Evolutionary conservation across 1,140 invertebrate species (phyloP).

Genomic region (Caerostris darwini): DNA sequence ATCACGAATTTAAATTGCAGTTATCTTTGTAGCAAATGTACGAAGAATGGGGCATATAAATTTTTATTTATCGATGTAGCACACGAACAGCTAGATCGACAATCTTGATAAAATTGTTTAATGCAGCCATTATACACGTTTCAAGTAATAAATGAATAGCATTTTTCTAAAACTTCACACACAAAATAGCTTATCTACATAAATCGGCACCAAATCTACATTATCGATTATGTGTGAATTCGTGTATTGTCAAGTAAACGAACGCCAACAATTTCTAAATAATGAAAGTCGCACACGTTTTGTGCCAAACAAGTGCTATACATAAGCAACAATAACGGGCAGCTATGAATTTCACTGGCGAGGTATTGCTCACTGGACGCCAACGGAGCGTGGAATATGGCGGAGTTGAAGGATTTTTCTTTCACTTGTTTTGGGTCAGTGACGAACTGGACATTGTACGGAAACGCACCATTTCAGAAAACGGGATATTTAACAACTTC

Average conservation of each 20-base stretch:
- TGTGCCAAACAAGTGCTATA: not conserved
- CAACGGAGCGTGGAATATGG: not conserved
- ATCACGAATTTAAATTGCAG: too few relatives aligned
- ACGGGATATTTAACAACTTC: conserved; percentile 37
- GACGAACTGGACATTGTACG: conserved; percentile 16
- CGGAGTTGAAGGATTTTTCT: conserved; percentile 37
- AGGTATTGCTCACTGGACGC: not conserved
- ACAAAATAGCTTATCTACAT: too few relatives aligned
- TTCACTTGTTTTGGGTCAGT: conserved; percentile 64
- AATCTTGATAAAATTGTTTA: too few relatives aligned
- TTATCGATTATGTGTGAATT: not conserved
- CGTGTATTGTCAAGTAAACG: not conserved
- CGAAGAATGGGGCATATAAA: too few relatives aligned
- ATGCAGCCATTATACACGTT: too few relatives aligned
- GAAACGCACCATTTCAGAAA: conserved; percentile 44
- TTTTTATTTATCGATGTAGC: too few relatives aligned
- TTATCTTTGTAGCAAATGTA: too few relatives aligned
- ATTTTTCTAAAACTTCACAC: too few relatives aligned
- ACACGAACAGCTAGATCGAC: too few relatives aligned
- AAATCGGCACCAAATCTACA: not conserved
- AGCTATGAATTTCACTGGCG: not conserved
- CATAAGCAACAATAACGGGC: not conserved
- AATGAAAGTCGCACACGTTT: not conserved
- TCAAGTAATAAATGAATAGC: too few relatives aligned
- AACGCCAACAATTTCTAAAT: not conserved